Evolutionary conservation across 1,140 invertebrate species (phyloP).

Genomic region (Plodia interpunctella): DNA sequence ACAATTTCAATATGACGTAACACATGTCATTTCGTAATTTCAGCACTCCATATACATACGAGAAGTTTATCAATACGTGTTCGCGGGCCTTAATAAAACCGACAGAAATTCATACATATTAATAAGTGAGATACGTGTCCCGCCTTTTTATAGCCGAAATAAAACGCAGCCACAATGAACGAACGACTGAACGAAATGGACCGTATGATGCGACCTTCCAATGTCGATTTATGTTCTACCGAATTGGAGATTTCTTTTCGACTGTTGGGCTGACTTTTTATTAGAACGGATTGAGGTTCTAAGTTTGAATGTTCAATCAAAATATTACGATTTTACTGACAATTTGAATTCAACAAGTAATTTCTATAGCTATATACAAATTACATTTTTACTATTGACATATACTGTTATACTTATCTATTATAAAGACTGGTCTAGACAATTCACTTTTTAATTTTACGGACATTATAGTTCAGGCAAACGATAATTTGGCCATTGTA

Average conservation of each 20-base stretch:
- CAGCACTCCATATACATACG: not conserved
- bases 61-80: not conserved
- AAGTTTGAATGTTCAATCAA: too few relatives aligned
- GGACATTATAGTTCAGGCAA: too few relatives aligned
- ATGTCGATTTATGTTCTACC: not conserved
- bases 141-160: slow-evolving; percentile 36
- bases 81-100: slow-evolving; percentile 10
- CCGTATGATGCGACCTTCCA: slow-evolving; percentile 28
- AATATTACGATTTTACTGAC: too few relatives aligned
- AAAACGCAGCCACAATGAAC: slow-evolving; percentile 43
- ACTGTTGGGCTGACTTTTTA: not conserved
- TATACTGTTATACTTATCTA: too few relatives aligned
- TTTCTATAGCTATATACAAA: too few relatives aligned
- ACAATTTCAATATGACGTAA: not conserved
- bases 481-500: too few relatives aligned
- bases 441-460: too few relatives aligned
- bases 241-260: not conserved
- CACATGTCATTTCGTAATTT: not conserved
- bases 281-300: too few relatives aligned
- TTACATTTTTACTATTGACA: too few relatives aligned
- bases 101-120: slow-evolving; percentile 44
- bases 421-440: too few relatives aligned
- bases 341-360: too few relatives aligned
- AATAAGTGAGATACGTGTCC: slow-evolving; percentile 35
- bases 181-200: slow-evolving; percentile 42